Conservation (phyloP, 2,888 invertebrate species). For the Diplazon laetatorius region DNA sequence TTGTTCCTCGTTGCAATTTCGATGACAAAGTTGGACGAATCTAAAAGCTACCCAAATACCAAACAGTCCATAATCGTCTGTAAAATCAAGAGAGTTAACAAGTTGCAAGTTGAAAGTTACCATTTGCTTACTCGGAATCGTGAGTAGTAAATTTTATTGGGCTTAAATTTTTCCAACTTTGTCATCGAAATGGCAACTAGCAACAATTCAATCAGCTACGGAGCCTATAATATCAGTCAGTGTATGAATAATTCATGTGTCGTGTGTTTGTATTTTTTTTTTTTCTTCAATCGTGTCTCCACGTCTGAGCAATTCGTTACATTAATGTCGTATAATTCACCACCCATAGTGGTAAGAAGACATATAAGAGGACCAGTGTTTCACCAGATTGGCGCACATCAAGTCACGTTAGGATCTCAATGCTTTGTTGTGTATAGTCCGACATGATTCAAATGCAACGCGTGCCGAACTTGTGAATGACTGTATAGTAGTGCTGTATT, state of each 20-base stretch:
- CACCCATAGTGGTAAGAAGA: not conserved
- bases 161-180: no score
- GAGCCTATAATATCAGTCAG: slow-evolving; percentile 4
- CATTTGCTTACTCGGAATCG: no score
- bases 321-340: slow-evolving; percentile 9
- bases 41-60: no score
- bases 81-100: no score
- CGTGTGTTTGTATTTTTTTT: not conserved
- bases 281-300: slow-evolving; percentile 1
- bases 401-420: slow-evolving; percentile 36
- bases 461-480: slow-evolving; percentile 50
- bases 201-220: slow-evolving; percentile 4
- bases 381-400: slow-evolving; percentile 45
- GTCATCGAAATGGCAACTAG: not conserved
- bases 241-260: slow-evolving; percentile 6
- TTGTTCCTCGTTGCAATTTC: not conserved
- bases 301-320: not conserved
- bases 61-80: no score
- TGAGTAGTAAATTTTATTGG: no score
- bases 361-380: slow-evolving; percentile 1
- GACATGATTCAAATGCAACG: slow-evolving; percentile 40
- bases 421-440: slow-evolving; percentile 20
- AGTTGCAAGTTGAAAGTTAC: no score
- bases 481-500: slow-evolving; percentile 30
- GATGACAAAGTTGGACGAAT: no score